phyloP scores from a whole-genome alignment of 2,888 invertebrate species.

The Leucophenga montana region DNA sequence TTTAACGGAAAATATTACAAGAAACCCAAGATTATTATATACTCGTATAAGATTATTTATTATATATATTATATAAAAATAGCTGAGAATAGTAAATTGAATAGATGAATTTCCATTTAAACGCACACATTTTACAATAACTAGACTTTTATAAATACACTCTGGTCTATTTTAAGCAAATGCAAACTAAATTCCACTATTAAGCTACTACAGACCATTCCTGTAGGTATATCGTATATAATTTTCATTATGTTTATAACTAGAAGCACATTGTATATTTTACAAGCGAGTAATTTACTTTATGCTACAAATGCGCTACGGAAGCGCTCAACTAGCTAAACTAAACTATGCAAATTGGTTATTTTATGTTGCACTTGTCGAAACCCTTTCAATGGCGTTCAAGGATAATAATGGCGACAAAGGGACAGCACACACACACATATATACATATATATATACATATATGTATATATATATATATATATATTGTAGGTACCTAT shows the following conservation, averaged over 20 bases:
- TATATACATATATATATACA: neutral
- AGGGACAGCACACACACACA: neutral
- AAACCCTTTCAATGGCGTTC: conserved; percentile 41
- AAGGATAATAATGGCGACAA: conserved; percentile 39
- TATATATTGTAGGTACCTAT: no score
- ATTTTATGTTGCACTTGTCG: conserved; percentile 60
- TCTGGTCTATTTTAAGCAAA: neutral
- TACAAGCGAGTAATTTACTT: conserved; percentile 32
- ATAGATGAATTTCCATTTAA: no score
- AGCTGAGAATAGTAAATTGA: no score
- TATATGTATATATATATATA: neutral
- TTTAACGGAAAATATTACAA: no score
- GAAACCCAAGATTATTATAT: no score
- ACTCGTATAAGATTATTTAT: no score
- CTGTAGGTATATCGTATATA: neutral
- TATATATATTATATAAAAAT: no score
- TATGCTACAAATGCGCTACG: conserved; percentile 43
- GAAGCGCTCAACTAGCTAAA: conserved; percentile 69
- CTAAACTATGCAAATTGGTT: conserved; percentile 71
- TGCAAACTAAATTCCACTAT: neutral
- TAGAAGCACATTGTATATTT: neutral
- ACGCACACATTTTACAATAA: no score
- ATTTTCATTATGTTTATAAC: no score
- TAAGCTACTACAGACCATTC: neutral
- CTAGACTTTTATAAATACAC: neutral